Percentiles rank a stretch among this genome's conserved stretches.
phyloP scores from a whole-genome alignment of 2,113 vertebrate species.

The Quiscalus mexicanus region DNA sequence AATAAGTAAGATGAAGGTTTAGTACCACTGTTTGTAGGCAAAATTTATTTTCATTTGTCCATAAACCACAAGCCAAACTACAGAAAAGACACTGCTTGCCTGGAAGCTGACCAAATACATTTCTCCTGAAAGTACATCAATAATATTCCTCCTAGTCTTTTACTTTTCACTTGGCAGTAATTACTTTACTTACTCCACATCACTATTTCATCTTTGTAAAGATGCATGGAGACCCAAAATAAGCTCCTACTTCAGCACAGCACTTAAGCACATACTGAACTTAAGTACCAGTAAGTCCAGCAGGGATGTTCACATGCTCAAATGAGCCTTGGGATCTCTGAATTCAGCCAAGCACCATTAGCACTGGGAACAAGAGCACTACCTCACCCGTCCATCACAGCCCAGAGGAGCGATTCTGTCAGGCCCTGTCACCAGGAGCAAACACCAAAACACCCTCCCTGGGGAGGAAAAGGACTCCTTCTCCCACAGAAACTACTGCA shows the following conservation, averaged over 20 bases:
- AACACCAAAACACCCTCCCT: neutral
- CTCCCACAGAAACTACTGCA: neutral
- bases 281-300: neutral
- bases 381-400: neutral
- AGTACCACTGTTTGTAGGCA: neutral
- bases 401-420: neutral
- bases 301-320: neutral
- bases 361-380: neutral
- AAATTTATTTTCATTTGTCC: neutral
- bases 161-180: neutral
- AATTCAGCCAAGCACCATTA: neutral
- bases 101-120: slow-evolving; percentile 36
- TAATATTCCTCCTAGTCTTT: slow-evolving; percentile 11
- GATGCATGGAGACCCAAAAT: neutral
- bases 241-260: neutral
- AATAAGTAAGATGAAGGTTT: neutral
- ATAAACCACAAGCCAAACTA: neutral
- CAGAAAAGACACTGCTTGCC: neutral
- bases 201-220: neutral
- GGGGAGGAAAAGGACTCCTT: neutral
- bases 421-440: neutral
- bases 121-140: slow-evolving; percentile 33
- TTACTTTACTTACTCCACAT: neutral
- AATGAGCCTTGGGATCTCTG: neutral
- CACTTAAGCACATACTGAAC: neutral